Conservation (phyloP, 2,888 invertebrate genomes). For the Drosophila mulleri region DNA sequence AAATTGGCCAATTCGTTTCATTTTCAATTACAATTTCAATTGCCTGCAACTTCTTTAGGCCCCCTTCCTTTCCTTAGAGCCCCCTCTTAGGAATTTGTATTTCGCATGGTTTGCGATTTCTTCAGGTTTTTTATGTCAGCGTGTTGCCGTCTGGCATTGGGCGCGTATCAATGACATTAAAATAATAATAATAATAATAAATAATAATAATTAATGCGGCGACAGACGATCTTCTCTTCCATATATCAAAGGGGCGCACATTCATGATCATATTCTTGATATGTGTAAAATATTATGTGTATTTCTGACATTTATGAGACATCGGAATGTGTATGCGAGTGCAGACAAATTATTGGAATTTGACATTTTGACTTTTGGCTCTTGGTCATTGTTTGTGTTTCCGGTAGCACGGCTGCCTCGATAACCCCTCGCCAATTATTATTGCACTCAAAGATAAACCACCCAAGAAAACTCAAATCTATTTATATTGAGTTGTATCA, state of each 20-base stretch:
- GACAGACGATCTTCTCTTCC: constrained; percentile 32
- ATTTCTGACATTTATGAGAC: constrained; percentile 20
- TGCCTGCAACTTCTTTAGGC: constrained; percentile 27
- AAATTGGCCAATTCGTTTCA: constrained; percentile 57
- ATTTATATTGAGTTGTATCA: constrained; percentile 65
- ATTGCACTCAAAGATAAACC: constrained; percentile 17
- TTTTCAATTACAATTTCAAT: constrained; percentile 59
- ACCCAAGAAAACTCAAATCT: constrained; percentile 18
- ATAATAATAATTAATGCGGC: constrained; percentile 23
- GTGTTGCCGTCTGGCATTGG: constrained; percentile 55
- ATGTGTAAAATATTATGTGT: constrained; percentile 41
- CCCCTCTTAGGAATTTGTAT: constrained; percentile 12
- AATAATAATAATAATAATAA: constrained; percentile 31
- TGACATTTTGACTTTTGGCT: constrained; percentile 65
- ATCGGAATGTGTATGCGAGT: constrained; percentile 29
- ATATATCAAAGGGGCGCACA: constrained; percentile 19
- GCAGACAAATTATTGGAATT: constrained; percentile 57
- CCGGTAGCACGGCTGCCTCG: constrained; percentile 21
- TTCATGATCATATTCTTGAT: constrained; percentile 29
- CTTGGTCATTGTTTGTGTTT: constrained; percentile 34
- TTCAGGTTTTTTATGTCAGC: constrained; percentile 33
- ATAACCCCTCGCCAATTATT: not conserved
- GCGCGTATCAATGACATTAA: constrained; percentile 41
- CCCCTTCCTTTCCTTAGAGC: not conserved
- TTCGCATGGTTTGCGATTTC: constrained; percentile 38